phyloP scores from a whole-genome alignment of 2,888 invertebrate species.

The Lordiphosa andalusiaca region DNA sequence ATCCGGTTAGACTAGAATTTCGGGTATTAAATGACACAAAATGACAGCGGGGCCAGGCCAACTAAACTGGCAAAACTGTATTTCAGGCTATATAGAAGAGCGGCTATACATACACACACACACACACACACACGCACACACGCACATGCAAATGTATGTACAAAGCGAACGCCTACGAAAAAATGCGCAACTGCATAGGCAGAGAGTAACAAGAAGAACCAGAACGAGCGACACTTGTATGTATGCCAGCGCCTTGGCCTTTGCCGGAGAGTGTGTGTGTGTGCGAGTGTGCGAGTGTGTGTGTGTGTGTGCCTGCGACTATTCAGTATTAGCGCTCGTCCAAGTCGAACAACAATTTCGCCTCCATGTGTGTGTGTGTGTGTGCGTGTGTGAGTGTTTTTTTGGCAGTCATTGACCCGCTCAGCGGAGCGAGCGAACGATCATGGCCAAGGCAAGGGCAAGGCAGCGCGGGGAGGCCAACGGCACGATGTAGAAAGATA shows the following conservation, averaged over 20 bases:
- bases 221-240: constrained; percentile 66
- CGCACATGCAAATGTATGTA: constrained; percentile 7
- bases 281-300: constrained; percentile 6
- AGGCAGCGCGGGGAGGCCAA: constrained; percentile 13
- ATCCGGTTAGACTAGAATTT: constrained; percentile 78
- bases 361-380: constrained; percentile 20
- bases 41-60: constrained; percentile 45
- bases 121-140: constrained; percentile 4
- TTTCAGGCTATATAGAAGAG: constrained; percentile 13
- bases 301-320: constrained; percentile 46
- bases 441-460: constrained; percentile 36
- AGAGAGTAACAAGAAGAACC: constrained; percentile 33
- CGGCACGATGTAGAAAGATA: constrained; percentile 65
- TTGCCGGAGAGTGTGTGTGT: constrained; percentile 4
- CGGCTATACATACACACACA: constrained; percentile 4
- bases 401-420: constrained; percentile 72
- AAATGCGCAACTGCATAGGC: constrained; percentile 68
- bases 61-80: constrained; percentile 57
- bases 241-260: constrained; percentile 18
- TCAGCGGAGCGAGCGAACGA: constrained; percentile 30
- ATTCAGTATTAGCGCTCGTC: constrained; percentile 60
- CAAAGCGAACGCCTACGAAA: constrained; percentile 67
- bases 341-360: constrained; percentile 31
- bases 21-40: constrained; percentile 72
- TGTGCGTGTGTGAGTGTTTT: constrained; percentile 27